These are phyloP conservation scores for Astreopora myriophthalma DNA, from an alignment of 64 coral and sea anemone species.

Conservation along the genomic window DNA sequence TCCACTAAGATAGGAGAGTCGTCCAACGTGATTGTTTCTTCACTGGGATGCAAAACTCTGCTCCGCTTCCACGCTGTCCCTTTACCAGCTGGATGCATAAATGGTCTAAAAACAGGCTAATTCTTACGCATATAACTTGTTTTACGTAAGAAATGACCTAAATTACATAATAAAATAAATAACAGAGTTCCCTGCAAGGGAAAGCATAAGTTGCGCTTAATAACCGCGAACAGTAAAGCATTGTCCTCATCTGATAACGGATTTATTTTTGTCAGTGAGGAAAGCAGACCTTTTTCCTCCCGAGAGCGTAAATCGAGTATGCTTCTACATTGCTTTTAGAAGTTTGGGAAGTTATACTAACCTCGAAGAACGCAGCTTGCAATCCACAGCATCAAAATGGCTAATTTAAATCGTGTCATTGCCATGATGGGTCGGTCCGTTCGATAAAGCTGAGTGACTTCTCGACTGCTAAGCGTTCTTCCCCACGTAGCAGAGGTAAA, in stretches of 20 bases:
- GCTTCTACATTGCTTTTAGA: background rate
- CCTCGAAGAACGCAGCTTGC: background rate
- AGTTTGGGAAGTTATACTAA: background rate
- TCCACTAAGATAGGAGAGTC: too few relatives aligned
- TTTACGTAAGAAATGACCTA: background rate
- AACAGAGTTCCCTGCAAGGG: background rate
- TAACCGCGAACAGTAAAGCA: slow-evolving; percentile 6
- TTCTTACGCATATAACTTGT: background rate
- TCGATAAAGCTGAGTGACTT: background rate
- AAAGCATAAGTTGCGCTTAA: background rate
- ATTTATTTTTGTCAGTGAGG: background rate
- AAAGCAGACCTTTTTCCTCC: background rate
- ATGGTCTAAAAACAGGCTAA: background rate
- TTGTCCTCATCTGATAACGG: background rate
- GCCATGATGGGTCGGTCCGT: background rate
- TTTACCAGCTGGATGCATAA: background rate
- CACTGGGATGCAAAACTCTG: background rate
- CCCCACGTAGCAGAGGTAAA: background rate
- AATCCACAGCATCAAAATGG: background rate
- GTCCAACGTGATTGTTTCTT: too few relatives aligned
- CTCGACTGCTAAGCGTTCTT: background rate
- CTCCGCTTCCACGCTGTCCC: too few relatives aligned
- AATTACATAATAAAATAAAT: background rate
- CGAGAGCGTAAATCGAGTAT: background rate
- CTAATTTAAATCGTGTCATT: background rate